These are phyloP conservation scores for Recurvirostra avosetta DNA, from an alignment of 2,113 vertebrate species.

Conservation along the genomic window DNA sequence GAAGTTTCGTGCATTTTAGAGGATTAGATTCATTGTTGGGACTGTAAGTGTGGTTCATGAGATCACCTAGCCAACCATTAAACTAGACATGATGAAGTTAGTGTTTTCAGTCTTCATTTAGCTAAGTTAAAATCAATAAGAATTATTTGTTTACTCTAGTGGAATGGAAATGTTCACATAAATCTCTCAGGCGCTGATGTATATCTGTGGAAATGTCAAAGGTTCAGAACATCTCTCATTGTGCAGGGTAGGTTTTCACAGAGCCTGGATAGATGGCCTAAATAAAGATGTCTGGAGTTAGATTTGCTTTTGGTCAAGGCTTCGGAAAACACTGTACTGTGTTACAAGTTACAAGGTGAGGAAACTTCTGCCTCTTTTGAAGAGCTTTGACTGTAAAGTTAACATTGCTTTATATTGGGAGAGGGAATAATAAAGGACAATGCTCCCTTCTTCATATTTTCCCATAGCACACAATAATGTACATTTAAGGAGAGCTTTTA, in stretches of 20 bases:
- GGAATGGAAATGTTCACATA: not conserved
- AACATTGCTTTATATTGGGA: not conserved
- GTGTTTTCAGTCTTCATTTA: not conserved
- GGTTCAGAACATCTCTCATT: not conserved
- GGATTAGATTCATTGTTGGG: not conserved
- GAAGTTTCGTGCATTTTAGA: not conserved
- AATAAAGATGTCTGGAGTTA: not conserved
- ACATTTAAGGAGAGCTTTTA: not conserved
- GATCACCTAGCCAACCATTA: not conserved
- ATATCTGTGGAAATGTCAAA: slow-evolving; percentile 21
- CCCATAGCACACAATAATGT: not conserved
- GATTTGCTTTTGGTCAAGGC: not conserved
- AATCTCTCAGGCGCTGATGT: not conserved
- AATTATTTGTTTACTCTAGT: slow-evolving; percentile 29
- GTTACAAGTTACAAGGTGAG: not conserved
- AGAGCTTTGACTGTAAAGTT: not conserved
- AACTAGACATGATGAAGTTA: not conserved
- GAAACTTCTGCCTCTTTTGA: not conserved
- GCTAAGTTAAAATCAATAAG: slow-evolving; percentile 22
- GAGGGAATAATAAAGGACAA: not conserved
- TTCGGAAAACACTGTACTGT: not conserved
- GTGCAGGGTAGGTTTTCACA: not conserved
- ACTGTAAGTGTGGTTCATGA: not conserved
- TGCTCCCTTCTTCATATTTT: not conserved
- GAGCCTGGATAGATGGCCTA: not conserved